Evolutionary conservation across 2,113 vertebrate species (phyloP).

Genomic region (Columba janthina): DNA sequence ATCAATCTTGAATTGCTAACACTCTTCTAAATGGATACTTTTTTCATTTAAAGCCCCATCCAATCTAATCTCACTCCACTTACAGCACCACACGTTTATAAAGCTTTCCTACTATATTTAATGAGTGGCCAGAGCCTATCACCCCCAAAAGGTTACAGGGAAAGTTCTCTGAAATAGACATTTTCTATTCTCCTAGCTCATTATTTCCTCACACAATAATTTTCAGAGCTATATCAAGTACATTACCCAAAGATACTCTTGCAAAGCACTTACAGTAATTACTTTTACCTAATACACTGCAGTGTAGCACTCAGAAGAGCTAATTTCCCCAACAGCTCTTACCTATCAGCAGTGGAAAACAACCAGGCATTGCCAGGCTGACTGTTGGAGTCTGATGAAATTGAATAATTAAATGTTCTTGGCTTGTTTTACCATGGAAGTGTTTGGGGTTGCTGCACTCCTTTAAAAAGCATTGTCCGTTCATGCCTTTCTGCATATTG

Average conservation of each 20-base stretch:
- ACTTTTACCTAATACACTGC: neutral
- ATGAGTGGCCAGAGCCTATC: neutral
- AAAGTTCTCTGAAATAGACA: neutral
- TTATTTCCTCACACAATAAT: slow-evolving; percentile 35
- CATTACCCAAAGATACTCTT: slow-evolving; percentile 22
- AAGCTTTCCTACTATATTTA: slow-evolving; percentile 5
- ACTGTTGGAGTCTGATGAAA: neutral
- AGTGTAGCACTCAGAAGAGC: neutral
- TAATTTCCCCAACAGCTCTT: slow-evolving; percentile 8
- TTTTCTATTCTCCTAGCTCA: slow-evolving; percentile 23
- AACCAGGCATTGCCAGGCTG: neutral
- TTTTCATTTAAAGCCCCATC: neutral
- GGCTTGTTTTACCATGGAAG: neutral
- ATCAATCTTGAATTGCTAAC: neutral
- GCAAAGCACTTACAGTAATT: slow-evolving; percentile 59
- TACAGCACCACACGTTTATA: neutral
- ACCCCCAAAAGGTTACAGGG: neutral
- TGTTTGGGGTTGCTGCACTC: neutral
- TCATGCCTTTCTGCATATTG: neutral
- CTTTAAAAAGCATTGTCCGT: neutral
- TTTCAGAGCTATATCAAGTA: slow-evolving; percentile 22
- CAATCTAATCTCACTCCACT: slow-evolving; percentile 3
- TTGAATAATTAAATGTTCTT: neutral
- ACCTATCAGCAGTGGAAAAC: slow-evolving; percentile 1
- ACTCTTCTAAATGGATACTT: neutral